Conservation (phyloP, 1,140 invertebrate genomes). For the Lethrus apterus region DNA sequence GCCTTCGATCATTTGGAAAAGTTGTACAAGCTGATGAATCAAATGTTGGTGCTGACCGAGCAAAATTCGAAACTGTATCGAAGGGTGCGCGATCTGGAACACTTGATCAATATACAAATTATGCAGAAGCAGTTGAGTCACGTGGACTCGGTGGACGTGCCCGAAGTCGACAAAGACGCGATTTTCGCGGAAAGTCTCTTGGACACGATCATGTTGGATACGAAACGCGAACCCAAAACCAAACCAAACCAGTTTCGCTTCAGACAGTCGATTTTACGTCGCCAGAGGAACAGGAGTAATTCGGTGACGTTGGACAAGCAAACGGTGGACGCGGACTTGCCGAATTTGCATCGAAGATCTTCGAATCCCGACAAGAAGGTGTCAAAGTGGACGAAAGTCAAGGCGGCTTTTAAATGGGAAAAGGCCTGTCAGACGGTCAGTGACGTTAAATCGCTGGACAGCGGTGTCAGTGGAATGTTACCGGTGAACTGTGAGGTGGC, state of each 20-base stretch:
- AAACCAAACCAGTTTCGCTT: slow-evolving; percentile 18
- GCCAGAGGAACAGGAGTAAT: slow-evolving; percentile 23
- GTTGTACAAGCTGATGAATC: slow-evolving; percentile 64
- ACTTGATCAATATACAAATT: slow-evolving; percentile 58
- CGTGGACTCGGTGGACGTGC: slow-evolving; percentile 37
- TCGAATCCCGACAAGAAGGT: slow-evolving; percentile 48
- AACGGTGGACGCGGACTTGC: slow-evolving; percentile 25
- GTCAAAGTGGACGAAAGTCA: slow-evolving; percentile 77
- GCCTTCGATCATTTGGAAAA: slow-evolving; percentile 70
- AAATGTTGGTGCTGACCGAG: slow-evolving; percentile 61
- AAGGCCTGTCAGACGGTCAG: slow-evolving; percentile 43
- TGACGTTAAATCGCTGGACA: slow-evolving; percentile 41
- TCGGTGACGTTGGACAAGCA: slow-evolving; percentile 26
- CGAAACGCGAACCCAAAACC: slow-evolving; percentile 29
- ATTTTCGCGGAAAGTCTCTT: slow-evolving; percentile 51
- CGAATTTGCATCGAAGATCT: slow-evolving; percentile 33
- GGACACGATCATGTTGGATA: slow-evolving; percentile 45
- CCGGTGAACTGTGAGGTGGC: slow-evolving; percentile 33
- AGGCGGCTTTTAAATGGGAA: slow-evolving; percentile 72
- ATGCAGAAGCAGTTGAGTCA: slow-evolving; percentile 45
- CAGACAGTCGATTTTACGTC: slow-evolving; percentile 22
- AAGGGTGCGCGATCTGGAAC: slow-evolving; percentile 63
- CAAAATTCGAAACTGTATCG: slow-evolving; percentile 61
- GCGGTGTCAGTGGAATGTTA: slow-evolving; percentile 37
- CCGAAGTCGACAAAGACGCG: slow-evolving; percentile 49